Evolutionary conservation across 2,797 vertebrate species (phyloP), one percentile per base, ranked within the genome.

Genomic region (Cuniculus paca): DNA sequence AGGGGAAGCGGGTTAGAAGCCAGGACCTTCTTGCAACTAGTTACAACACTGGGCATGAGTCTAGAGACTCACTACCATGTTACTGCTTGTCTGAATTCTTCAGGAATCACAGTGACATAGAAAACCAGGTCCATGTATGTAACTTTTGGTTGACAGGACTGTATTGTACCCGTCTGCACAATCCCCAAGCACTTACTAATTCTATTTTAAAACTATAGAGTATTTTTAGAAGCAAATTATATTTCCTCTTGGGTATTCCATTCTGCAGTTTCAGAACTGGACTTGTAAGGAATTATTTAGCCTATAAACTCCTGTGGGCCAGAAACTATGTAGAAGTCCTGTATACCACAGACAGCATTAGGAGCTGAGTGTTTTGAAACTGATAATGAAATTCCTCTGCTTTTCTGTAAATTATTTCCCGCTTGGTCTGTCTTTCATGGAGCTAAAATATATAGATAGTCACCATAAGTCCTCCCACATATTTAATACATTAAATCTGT

Each of bases 381-480:
- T 58, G 60, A 65, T 72, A 63, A 45, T 42, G 85, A 63, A 82
- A 56, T 81, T 92, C 56, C 17, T 78, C 10, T 48, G 10, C 36
- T 80, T 61, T 52, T 72, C 22, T 63, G 12, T 77, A 36, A 65
- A 11, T 56, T 80, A 3, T 52, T 70, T 80, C 74, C 36, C 91
- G 77, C 58, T 63, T 80, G 11, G 86, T 96, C n/a, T 93, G 26
- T 92, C 54, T 89, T 90, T 89, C 34, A 12, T 39, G 36, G 22
- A 96, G 34, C 39, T 91, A 75, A 88, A 56, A 36, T 63, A 89
- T 26, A 89, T 31, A 24, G 8, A 36, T 83, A 17, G 34, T 36
- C 89, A 58, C 90, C 42, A 16, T 60, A 56, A 87, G 61, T 63
- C 91, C n/a, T 28, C n/a, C 17, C 31, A n/a, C 60, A 6, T 85